Percentiles rank a stretch among this genome's conserved stretches.
Evolutionary conservation across 2,888 invertebrate species (phyloP).

Genomic region (Dastarcus helophoroides): DNA sequence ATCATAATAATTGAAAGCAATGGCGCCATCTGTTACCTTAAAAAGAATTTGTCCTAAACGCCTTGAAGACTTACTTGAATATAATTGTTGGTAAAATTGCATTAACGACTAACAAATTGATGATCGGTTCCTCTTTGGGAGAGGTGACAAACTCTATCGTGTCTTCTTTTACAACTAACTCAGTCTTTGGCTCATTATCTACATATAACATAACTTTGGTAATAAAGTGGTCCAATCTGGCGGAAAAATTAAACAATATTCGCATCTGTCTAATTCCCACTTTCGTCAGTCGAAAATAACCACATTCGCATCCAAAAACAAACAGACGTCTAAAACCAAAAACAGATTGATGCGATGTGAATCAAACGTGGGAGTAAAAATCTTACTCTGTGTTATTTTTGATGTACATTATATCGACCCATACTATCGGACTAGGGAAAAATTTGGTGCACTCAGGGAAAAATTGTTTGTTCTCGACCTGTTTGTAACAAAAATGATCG

Average conservation of each 20-base stretch:
- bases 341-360: slow-evolving; percentile 1
- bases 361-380: slow-evolving; percentile 1
- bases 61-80: slow-evolving; percentile 40
- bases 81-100: slow-evolving; percentile 45
- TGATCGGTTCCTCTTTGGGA: slow-evolving; percentile 25
- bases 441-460: slow-evolving; percentile 50
- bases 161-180: slow-evolving; percentile 9
- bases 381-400: slow-evolving; percentile 37
- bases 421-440: slow-evolving; percentile 42
- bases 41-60: no score
- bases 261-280: slow-evolving; percentile 40
- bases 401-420: slow-evolving; percentile 43
- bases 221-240: slow-evolving; percentile 44
- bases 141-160: no score
- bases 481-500: slow-evolving; percentile 45
- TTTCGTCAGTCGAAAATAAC: slow-evolving; percentile 42
- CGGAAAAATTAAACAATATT: slow-evolving; percentile 39
- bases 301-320: slow-evolving; percentile 50
- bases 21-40: no score
- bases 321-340: slow-evolving; percentile 40
- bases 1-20: no score
- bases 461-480: slow-evolving; percentile 42
- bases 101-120: slow-evolving; percentile 47
- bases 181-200: slow-evolving; percentile 15
- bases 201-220: slow-evolving; percentile 43